phyloP scores from a whole-genome alignment of 2,113 vertebrate species.

The Tragelaphus strepsiceros region DNA sequence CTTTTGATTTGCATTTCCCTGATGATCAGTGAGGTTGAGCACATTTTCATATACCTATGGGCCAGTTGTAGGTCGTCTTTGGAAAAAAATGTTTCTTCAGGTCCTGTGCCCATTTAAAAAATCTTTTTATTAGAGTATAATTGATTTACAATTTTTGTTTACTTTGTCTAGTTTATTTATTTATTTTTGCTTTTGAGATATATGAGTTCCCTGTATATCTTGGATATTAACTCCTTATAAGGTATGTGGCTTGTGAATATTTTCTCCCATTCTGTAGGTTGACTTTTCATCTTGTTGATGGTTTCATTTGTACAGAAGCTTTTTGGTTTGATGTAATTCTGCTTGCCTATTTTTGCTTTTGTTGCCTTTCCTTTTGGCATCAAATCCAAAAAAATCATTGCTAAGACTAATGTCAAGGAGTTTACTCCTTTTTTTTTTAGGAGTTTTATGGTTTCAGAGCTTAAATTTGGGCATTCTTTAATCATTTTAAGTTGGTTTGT shows the following conservation, averaged over 20 bases:
- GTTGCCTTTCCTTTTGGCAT: not conserved
- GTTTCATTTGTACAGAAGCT: not conserved
- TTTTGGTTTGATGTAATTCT: not conserved
- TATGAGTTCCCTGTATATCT: not conserved
- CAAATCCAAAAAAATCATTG: not conserved
- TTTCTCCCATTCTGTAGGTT: not conserved
- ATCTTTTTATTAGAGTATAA: not conserved
- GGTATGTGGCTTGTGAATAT: not conserved
- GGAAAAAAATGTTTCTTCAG: not conserved
- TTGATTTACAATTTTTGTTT: not conserved
- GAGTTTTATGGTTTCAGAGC: not conserved
- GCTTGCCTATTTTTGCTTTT: not conserved
- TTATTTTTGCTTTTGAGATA: not conserved
- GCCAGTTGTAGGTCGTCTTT: not conserved
- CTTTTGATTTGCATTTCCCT: not conserved
- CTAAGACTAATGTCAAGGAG: not conserved
- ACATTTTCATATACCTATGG: not conserved
- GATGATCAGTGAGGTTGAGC: not conserved
- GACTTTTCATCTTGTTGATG: not conserved
- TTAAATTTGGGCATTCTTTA: not conserved
- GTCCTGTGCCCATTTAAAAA: not conserved
- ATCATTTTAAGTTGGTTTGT: not conserved
- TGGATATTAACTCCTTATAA: not conserved
- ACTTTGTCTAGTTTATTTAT: not conserved
- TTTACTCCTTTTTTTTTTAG: not conserved